Evolutionary conservation across 1,140 invertebrate genomes (phyloP).

Genomic region (Periplaneta americana): DNA sequence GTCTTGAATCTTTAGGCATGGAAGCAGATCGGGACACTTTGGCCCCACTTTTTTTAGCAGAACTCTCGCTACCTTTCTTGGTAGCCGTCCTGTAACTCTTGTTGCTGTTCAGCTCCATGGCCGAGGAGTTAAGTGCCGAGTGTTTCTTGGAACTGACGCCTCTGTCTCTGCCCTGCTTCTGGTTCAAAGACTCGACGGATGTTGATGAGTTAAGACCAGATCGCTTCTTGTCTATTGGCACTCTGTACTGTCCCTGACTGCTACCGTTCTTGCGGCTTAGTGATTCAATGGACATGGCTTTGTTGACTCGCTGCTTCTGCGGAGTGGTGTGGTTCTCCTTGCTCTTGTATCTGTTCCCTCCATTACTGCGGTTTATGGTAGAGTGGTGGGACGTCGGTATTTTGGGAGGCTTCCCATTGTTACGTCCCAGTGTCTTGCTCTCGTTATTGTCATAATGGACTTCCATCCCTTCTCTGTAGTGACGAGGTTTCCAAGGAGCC

Average conservation of each 20-base stretch:
- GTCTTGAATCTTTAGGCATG: conserved; percentile 60
- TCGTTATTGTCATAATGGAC: conserved; percentile 58
- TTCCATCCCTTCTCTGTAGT: conserved; percentile 64
- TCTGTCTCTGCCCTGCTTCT: background rate
- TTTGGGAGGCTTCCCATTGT: conserved; percentile 29
- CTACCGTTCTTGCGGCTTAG: conserved; percentile 23
- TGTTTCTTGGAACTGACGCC: background rate
- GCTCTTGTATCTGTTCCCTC: background rate
- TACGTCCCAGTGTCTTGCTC: background rate
- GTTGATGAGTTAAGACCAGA: background rate
- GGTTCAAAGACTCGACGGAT: conserved; percentile 12
- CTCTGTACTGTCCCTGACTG: background rate
- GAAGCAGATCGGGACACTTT: conserved; percentile 54
- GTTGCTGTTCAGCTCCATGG: background rate
- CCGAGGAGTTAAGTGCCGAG: conserved; percentile 2
- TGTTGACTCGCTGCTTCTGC: conserved; percentile 14
- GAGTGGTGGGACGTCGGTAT: background rate
- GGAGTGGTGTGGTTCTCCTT: conserved; percentile 13
- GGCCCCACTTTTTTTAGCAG: conserved; percentile 38
- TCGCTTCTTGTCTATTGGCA: background rate
- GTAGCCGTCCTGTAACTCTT: background rate
- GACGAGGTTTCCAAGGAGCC: conserved; percentile 74
- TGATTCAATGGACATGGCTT: conserved; percentile 29
- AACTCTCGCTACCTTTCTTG: conserved; percentile 19
- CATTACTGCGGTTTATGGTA: conserved; percentile 1